phyloP scores from a whole-genome alignment of 1,140 invertebrate genomes.

The Bactericera cockerelli region DNA sequence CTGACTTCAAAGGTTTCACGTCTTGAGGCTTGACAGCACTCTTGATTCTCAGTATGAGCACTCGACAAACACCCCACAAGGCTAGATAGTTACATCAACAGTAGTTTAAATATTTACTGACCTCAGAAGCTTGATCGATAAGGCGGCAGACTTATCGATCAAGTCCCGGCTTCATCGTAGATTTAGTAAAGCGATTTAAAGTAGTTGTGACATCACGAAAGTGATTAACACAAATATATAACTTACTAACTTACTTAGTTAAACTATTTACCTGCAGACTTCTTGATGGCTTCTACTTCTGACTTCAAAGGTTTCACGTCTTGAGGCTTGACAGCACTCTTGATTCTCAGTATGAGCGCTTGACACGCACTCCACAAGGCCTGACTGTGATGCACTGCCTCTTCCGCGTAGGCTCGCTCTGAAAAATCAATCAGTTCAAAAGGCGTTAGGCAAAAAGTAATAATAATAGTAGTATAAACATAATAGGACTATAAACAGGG shows the following conservation, averaged over 20 bases:
- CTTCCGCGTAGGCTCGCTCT: background rate
- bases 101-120: no score
- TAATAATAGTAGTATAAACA: no score
- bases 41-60: conserved; percentile 45
- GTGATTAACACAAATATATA: no score
- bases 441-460: no score
- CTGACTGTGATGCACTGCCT: conserved; percentile 43
- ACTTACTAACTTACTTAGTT: no score
- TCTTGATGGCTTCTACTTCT: conserved; percentile 50
- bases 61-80: conserved; percentile 82
- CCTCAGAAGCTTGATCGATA: no score
- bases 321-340: conserved; percentile 34
- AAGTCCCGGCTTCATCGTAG: no score
- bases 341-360: conserved; percentile 47
- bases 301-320: conserved; percentile 52
- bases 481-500: no score
- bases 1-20: conserved; percentile 53
- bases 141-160: no score
- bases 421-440: no score
- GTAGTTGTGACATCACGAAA: no score
- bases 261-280: conserved; percentile 48
- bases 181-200: no score
- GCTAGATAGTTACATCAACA: conserved; percentile 75
- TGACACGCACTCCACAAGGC: conserved; percentile 85
- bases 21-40: conserved; percentile 34